Conservation (phyloP, 1,140 invertebrate genomes). For the Sycophila sp. region DNA sequence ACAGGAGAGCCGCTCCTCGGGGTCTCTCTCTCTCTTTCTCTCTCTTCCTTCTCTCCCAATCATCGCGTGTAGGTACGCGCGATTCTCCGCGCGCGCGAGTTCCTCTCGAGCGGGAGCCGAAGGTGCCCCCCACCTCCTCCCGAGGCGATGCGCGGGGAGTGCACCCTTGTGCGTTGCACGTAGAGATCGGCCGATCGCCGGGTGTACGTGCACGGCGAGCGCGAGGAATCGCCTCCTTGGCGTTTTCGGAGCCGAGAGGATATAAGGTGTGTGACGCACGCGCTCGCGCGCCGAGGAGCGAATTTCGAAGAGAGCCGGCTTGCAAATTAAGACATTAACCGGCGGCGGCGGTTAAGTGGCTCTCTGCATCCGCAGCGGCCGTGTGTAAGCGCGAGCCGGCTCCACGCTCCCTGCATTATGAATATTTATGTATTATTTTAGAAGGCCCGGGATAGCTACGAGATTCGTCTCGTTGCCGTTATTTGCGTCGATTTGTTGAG, state of each 20-base stretch:
- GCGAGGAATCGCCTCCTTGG: no score
- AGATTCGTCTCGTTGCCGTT: conserved; percentile 15
- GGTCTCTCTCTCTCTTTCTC: background rate
- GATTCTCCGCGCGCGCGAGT: background rate
- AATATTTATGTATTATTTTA: conserved; percentile 32
- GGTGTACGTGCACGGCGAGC: background rate
- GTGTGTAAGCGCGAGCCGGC: no score
- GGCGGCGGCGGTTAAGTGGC: conserved; percentile 10
- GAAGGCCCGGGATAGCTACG: no score
- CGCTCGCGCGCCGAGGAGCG: background rate
- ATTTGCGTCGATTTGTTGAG: conserved; percentile 11
- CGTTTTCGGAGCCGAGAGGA: no score
- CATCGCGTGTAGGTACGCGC: conserved; percentile 23
- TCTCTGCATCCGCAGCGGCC: no score
- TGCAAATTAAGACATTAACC: conserved; percentile 50
- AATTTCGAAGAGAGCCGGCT: conserved; percentile 13
- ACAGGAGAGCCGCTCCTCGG: background rate
- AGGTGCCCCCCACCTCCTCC: background rate
- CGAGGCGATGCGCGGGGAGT: no score
- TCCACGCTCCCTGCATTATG: no score
- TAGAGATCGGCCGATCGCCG: no score
- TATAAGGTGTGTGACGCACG: no score
- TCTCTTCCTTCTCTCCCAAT: conserved; percentile 11
- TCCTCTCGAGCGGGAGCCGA: no score
- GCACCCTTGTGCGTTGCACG: no score